Evolutionary conservation across 2,888 invertebrate species (phyloP).

Genomic region (Scelioninae gen. 2): DNA sequence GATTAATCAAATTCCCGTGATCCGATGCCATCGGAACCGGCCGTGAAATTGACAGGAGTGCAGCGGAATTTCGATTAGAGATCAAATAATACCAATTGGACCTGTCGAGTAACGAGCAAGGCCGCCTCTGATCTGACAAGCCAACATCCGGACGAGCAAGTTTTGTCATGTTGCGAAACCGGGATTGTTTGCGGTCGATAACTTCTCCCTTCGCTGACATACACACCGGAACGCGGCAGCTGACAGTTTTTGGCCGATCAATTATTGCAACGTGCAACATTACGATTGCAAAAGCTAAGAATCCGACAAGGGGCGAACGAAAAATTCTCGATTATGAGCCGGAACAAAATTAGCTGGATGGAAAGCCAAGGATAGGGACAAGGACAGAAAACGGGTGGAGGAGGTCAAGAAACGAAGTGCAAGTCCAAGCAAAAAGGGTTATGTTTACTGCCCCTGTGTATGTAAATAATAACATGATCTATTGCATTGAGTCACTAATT

Average conservation of each 20-base stretch:
- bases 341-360: no score
- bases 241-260: slow-evolving; percentile 71
- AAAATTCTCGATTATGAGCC: no score
- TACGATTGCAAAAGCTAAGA: no score
- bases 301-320: no score
- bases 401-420: no score
- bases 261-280: slow-evolving; percentile 64
- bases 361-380: no score
- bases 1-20: slow-evolving; percentile 48
- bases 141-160: slow-evolving; percentile 58
- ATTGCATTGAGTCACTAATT: no score
- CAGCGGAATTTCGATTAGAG: slow-evolving; percentile 49
- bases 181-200: slow-evolving; percentile 68
- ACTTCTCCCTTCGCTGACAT: slow-evolving; percentile 63
- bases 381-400: no score
- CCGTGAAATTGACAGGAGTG: slow-evolving; percentile 54
- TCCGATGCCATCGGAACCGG: slow-evolving; percentile 27
- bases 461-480: no score
- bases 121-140: slow-evolving; percentile 59
- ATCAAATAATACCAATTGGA: slow-evolving; percentile 52
- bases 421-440: no score
- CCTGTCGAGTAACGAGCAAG: slow-evolving; percentile 43
- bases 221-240: slow-evolving; percentile 63
- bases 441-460: no score
- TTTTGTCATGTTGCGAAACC: slow-evolving; percentile 59